Evolutionary conservation across 2,113 vertebrate species (phyloP).

Genomic region (Nerophis ophidion): DNA sequence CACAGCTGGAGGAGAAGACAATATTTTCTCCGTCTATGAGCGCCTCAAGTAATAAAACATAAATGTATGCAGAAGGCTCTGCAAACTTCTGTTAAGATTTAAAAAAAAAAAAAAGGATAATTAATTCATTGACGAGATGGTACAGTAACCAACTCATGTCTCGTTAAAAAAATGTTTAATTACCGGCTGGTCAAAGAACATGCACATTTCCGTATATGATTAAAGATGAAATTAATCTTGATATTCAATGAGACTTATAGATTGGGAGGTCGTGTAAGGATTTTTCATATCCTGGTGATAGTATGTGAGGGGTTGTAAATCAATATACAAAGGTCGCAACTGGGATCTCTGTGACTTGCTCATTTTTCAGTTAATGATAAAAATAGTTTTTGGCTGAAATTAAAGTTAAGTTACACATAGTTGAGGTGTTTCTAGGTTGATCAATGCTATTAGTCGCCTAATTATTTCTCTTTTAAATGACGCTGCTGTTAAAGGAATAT

Average conservation of each 20-base stretch:
- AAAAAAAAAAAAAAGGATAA: not conserved
- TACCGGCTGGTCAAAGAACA: not conserved
- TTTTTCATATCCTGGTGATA: slow-evolving; percentile 15
- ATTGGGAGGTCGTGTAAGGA: slow-evolving; percentile 25
- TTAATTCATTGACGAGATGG: not conserved
- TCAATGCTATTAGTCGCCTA: no score
- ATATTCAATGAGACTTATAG: not conserved
- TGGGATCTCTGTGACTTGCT: no score
- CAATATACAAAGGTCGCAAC: slow-evolving; percentile 21
- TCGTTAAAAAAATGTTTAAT: not conserved
- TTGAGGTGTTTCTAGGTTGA: no score
- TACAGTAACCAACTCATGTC: not conserved
- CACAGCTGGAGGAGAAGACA: slow-evolving; percentile 39
- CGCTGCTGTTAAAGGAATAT: no score
- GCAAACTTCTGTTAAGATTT: not conserved
- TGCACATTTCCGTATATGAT: slow-evolving; percentile 1
- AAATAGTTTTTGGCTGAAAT: no score
- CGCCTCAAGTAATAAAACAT: slow-evolving; percentile 4
- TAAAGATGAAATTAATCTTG: not conserved
- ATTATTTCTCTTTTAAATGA: no score
- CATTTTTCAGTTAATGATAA: no score
- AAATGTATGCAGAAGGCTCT: not conserved
- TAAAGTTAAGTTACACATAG: no score
- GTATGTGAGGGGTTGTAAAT: slow-evolving; percentile 22
- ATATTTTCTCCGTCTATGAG: slow-evolving; percentile 10